Conservation (phyloP, 2,888 invertebrate genomes). For the Oxystoma pomonae region DNA sequence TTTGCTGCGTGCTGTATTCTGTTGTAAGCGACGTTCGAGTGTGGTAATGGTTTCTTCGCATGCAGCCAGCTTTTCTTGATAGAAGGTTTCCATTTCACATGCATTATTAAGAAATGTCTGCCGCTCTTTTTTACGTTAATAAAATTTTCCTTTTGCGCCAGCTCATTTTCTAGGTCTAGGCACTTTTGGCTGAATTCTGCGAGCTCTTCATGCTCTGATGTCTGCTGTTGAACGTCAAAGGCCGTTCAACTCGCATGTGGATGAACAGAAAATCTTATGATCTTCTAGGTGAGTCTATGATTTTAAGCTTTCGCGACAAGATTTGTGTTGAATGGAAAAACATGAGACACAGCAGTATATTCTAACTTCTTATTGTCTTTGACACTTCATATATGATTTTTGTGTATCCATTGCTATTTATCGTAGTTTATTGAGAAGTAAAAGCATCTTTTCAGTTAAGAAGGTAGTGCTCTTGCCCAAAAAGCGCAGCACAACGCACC, state of each 20-base stretch:
- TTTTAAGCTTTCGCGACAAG: not conserved
- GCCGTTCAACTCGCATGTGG: not conserved
- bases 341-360: not conserved
- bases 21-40: not conserved
- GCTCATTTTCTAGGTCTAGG: not conserved
- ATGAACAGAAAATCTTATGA: not conserved
- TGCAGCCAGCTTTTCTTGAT: not conserved
- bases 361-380: not conserved
- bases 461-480: no score
- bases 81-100: not conserved
- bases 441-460: no score
- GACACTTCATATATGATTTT: not conserved
- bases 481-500: no score
- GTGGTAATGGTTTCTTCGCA: not conserved
- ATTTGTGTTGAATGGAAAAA: not conserved
- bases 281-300: not conserved
- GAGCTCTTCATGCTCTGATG: not conserved
- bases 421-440: not conserved
- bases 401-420: not conserved
- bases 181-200: not conserved
- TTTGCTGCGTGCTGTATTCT: not conserved
- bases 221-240: not conserved
- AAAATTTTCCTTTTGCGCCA: not conserved
- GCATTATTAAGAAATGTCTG: not conserved
- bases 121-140: not conserved